Evolutionary conservation across 2,888 invertebrate species (phyloP).

Genomic region (Chrysotoxum bicinctum): DNA sequence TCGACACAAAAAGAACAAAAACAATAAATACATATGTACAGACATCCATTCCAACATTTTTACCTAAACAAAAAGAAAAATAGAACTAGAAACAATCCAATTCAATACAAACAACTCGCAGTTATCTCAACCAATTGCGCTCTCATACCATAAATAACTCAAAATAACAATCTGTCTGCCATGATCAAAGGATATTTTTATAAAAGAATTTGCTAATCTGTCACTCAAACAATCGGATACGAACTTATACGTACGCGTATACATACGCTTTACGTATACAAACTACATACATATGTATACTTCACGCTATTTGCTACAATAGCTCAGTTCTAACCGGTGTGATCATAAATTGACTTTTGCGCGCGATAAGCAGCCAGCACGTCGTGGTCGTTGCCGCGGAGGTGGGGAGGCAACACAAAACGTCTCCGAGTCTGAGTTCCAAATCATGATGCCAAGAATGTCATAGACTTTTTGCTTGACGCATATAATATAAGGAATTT

Average conservation of each 20-base stretch:
- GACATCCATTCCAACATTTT: background rate
- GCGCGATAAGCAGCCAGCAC: constrained; percentile 57
- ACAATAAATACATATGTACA: constrained; percentile 8
- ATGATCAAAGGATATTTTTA: constrained; percentile 67
- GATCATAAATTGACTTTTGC: constrained; percentile 67
- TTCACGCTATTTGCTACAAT: constrained; percentile 20
- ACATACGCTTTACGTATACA: background rate
- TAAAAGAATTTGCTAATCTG: constrained; percentile 66
- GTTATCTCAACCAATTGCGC: constrained; percentile 44
- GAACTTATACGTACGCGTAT: background rate
- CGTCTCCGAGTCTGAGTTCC: constrained; percentile 47
- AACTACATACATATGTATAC: background rate
- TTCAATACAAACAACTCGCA: constrained; percentile 1
- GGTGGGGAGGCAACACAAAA: constrained; percentile 33
- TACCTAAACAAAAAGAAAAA: background rate
- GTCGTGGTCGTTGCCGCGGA: no score
- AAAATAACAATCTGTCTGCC: constrained; percentile 68
- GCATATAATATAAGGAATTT: constrained; percentile 54
- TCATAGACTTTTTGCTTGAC: constrained; percentile 58
- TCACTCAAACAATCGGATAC: constrained; percentile 56
- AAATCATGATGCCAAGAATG: constrained; percentile 69
- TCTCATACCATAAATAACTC: constrained; percentile 66
- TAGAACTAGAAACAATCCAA: constrained; percentile 2
- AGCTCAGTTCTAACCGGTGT: constrained; percentile 35
- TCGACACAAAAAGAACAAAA: background rate